Percentiles rank a stretch among this genome's conserved stretches.
Conservation (phyloP, 2,888 invertebrate species). For the Ornithoptera alexandrae region DNA sequence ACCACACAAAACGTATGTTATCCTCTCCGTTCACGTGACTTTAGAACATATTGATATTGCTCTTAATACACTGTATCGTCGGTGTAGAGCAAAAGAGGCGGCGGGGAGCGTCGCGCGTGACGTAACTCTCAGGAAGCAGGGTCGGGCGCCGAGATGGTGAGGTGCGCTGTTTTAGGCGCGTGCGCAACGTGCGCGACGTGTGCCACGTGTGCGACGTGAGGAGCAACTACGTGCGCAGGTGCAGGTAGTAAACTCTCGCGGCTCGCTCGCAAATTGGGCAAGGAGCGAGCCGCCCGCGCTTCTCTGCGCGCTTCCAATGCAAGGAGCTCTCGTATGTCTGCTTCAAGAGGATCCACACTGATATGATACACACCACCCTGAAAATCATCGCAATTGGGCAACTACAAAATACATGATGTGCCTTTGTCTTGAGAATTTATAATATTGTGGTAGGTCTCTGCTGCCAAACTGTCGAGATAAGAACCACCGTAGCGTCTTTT, state of each 20-base stretch:
- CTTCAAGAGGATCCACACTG: slow-evolving; percentile 70
- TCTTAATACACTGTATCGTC: slow-evolving; percentile 70
- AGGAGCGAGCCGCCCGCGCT: slow-evolving; percentile 75
- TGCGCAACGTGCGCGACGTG: slow-evolving; percentile 43
- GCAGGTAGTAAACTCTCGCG: slow-evolving; percentile 81
- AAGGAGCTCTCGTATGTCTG: slow-evolving; percentile 65
- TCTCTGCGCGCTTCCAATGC: slow-evolving; percentile 73
- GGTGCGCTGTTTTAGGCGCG: slow-evolving; percentile 48
- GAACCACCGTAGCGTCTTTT: background rate
- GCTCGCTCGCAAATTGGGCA: slow-evolving; percentile 86
- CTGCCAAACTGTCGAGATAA: too few relatives aligned
- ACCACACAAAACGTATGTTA: background rate
- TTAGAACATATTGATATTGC: slow-evolving; percentile 23
- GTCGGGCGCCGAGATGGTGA: slow-evolving; percentile 29
- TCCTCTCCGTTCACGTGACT: background rate
- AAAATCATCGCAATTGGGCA: background rate
- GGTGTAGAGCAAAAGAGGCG: slow-evolving; percentile 55
- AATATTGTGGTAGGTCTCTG: background rate
- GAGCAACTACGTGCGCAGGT: slow-evolving; percentile 8
- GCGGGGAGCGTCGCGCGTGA: slow-evolving; percentile 40
- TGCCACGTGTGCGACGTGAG: slow-evolving; percentile 41
- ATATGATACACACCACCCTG: slow-evolving; percentile 71
- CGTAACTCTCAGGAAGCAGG: slow-evolving; percentile 33
- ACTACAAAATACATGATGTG: background rate
- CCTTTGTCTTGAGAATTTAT: background rate